phyloP scores from a whole-genome alignment of 1,140 invertebrate genomes.

The Heliconius himera region DNA sequence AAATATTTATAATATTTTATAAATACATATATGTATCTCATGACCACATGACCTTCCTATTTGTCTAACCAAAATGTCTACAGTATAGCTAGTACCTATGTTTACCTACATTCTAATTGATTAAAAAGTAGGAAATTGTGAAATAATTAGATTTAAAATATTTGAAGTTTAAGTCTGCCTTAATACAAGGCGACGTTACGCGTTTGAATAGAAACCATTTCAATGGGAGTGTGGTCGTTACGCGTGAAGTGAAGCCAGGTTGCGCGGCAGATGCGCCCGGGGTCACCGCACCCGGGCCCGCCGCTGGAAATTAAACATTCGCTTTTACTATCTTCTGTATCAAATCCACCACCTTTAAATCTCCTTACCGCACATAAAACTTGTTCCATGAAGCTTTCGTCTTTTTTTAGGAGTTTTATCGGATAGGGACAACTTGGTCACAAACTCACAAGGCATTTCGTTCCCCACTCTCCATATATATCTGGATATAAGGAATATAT shows the following conservation, averaged over 20 bases:
- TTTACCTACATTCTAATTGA: not conserved
- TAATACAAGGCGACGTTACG: constrained; percentile 29
- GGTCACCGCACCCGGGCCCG: constrained; percentile 64
- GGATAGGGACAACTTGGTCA: not conserved
- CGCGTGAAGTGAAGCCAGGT: constrained; percentile 59
- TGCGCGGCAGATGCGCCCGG: constrained; percentile 64
- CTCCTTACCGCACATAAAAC: constrained; percentile 8
- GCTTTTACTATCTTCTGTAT: constrained; percentile 55
- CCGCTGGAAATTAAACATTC: constrained; percentile 59
- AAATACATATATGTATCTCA: too few species aligned
- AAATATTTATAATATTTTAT: too few species aligned
- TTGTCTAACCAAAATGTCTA: too few species aligned
- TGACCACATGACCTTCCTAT: too few species aligned
- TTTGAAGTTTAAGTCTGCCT: constrained; percentile 2
- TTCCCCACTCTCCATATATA: not conserved
- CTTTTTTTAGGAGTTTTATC: not conserved
- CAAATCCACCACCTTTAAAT: constrained; percentile 25
- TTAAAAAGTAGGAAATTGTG: not conserved
- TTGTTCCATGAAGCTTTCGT: constrained; percentile 11
- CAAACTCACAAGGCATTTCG: not conserved
- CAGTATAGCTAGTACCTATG: not conserved
- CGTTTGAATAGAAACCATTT: constrained; percentile 40
- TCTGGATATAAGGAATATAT: too few species aligned
- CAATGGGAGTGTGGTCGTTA: constrained; percentile 58
- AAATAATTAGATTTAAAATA: not conserved